These are phyloP conservation scores for Mystacides longicornis DNA, from an alignment of 2,888 invertebrate genomes.

Conservation along the genomic window DNA sequence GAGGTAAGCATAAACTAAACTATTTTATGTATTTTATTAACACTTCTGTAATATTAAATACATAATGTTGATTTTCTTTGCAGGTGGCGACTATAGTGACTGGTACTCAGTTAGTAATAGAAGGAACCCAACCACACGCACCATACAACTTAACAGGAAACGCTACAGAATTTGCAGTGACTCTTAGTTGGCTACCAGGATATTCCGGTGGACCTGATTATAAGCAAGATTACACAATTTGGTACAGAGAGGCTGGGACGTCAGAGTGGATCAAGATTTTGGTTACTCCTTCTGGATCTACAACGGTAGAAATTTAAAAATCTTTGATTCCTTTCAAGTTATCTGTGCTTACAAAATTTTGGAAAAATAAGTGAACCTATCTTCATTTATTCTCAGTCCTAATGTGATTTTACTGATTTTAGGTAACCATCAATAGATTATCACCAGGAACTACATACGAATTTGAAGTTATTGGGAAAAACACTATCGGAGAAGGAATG, in stretches of 20 bases:
- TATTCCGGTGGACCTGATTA: slow-evolving; percentile 93
- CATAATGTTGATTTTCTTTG: slow-evolving; percentile 8
- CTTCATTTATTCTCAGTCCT: too few species aligned
- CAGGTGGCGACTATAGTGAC: slow-evolving; percentile 88
- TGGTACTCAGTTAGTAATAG: slow-evolving; percentile 81
- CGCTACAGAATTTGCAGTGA: slow-evolving; percentile 84
- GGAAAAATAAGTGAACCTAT: too few species aligned
- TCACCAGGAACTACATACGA: slow-evolving; percentile 89
- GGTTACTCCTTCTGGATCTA: slow-evolving; percentile 87
- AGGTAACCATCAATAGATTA: slow-evolving; percentile 83
- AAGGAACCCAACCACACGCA: slow-evolving; percentile 94
- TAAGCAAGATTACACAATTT: slow-evolving; percentile 91
- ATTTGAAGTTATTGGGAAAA: slow-evolving; percentile 93
- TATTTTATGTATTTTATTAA: too few species aligned
- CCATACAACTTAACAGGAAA: slow-evolving; percentile 91
- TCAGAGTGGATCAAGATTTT: slow-evolving; percentile 91
- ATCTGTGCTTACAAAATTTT: too few species aligned
- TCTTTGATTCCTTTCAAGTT: too few species aligned
- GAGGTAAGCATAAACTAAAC: too few species aligned
- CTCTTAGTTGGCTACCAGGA: slow-evolving; percentile 88
- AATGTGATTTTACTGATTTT: too few species aligned
- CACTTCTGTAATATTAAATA: too few species aligned
- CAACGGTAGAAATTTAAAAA: slow-evolving; percentile 48
- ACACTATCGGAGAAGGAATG: slow-evolving; percentile 91
- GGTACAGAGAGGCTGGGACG: slow-evolving; percentile 84